Evolutionary conservation across 2,797 vertebrate species (phyloP), one percentile per base, ranked within the genome.

Genomic region (Petrocephalus schoutedeni): DNA sequence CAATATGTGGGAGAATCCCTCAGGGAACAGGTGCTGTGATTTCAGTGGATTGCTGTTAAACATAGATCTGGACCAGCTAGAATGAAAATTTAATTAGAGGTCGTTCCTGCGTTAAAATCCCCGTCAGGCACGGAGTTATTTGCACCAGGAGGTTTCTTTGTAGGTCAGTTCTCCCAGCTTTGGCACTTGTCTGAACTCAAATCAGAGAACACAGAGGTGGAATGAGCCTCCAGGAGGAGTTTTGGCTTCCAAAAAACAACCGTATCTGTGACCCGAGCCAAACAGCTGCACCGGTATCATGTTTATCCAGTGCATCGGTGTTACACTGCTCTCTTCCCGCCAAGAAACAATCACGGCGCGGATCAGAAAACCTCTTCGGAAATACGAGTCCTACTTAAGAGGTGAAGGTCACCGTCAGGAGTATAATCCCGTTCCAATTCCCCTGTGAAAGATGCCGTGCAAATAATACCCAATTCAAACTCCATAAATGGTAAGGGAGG

Each of bases 31-130:
- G 8, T 32, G 21, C 28, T 36, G 12, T 19, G 23, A 23, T 64
- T 45, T 82, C 64, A 7, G 19, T 80, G 71, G 7, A 12, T 87
- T 57, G 71, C 71, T 45, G 67, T 82, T 80, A 82, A 87, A 90
- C 82, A 82, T 61, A 90, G 88, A 90, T 90, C 21, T 87, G 86
- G 89, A 51, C 83, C 67, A 90, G 85, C 64, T 41, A 61, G 54
- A 83, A 87, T 87, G 56, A 77, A 91, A 88, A 41, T 61, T 61
- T 88, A 86, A 90, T 89, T 87, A 90, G 80, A 57, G 28, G 80
- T 21, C 57, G 14, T 88, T 88, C 41, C 74, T 88, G 88, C 89
- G 89, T 87, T 51, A 87, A 56, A 12, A 12, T 45, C 57, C 88
- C 80, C 9, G 45, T 10, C 41, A 74, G 53, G 85, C 71, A 12